Evolutionary conservation across 2,797 vertebrate species (phyloP).

Genomic region (Gymnodraco acuticeps): DNA sequence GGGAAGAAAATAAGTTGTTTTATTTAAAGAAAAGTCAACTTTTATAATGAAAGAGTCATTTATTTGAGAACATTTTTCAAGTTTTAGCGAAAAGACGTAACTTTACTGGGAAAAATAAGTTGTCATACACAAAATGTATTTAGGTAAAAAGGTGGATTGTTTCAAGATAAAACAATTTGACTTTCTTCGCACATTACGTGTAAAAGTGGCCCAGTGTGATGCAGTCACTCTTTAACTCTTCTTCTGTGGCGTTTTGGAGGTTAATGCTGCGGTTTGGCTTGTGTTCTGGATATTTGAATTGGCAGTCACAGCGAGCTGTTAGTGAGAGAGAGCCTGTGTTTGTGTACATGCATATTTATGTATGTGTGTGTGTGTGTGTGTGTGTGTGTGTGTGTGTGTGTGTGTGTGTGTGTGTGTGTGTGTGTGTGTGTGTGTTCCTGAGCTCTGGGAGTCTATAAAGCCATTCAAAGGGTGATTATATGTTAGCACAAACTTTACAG

Average conservation of each 20-base stretch:
- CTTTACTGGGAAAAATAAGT: no score
- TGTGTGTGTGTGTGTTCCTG: slow-evolving; percentile 13
- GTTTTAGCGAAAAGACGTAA: no score
- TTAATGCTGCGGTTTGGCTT: slow-evolving; percentile 27
- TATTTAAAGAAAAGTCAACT: no score
- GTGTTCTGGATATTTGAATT: slow-evolving; percentile 42
- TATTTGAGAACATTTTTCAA: no score
- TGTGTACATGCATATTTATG: slow-evolving; percentile 25
- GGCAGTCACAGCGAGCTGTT: slow-evolving; percentile 53
- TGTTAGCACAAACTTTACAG: slow-evolving; percentile 82
- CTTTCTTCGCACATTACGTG: no score
- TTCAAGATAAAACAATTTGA: no score
- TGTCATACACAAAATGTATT: no score
- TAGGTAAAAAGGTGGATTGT: no score
- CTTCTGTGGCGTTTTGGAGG: slow-evolving; percentile 24
- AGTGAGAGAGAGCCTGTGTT: slow-evolving; percentile 28
- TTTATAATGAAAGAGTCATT: no score
- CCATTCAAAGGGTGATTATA: slow-evolving; percentile 77
- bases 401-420: slow-evolving; percentile 40
- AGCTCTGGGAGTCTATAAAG: slow-evolving; percentile 75
- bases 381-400: slow-evolving; percentile 1
- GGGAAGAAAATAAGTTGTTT: no score
- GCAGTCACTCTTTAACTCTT: slow-evolving; percentile 15
- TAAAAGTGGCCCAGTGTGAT: no score
- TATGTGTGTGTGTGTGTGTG: slow-evolving; percentile 14